A percentile compares a stretch with the other conserved stretches of the same genome.
These are phyloP conservation scores for Lepus americanus DNA, from an alignment of 2,113 vertebrate genomes.

Conservation along the genomic window DNA sequence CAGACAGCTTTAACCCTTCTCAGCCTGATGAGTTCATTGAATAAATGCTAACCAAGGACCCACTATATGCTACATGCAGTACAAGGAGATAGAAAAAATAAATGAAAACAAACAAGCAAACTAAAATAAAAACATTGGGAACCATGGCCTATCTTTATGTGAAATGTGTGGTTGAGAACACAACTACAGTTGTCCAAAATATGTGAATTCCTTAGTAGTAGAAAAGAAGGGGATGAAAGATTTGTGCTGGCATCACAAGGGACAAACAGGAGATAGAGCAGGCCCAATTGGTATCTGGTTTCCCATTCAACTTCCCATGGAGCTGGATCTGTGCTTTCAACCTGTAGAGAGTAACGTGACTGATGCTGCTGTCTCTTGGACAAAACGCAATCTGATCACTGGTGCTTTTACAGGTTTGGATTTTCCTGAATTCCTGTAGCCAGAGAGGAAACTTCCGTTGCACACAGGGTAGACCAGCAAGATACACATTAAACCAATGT, in stretches of 20 bases:
- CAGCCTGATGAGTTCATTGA: background rate
- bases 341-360: background rate
- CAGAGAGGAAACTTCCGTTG: background rate
- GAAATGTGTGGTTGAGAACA: background rate
- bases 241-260: background rate
- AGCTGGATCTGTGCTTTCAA: background rate
- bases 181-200: too few relatives aligned
- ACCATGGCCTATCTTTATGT: accelerated
- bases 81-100: background rate
- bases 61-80: background rate
- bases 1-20: background rate
- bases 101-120: background rate
- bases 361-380: background rate
- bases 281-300: background rate
- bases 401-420: background rate
- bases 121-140: background rate
- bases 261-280: background rate
- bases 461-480: background rate
- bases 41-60: background rate
- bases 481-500: background rate
- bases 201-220: too few relatives aligned
- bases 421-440: background rate
- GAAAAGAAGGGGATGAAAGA: accelerated
- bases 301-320: background rate
- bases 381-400: background rate